Base-by-base conservation (phyloP, 2,888 invertebrate species). In the Nomada fucata region DNA sequence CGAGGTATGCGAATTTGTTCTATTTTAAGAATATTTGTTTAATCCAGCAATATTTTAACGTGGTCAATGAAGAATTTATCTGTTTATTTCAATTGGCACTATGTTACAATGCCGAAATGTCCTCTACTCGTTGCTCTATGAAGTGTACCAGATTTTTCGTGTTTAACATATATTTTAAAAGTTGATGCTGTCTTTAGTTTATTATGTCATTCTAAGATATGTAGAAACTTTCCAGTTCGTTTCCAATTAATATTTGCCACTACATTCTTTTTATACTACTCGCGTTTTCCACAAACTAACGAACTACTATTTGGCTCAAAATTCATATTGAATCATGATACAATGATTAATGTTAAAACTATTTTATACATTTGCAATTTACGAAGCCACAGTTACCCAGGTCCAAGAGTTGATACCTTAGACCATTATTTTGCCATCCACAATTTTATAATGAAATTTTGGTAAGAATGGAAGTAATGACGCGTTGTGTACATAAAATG, bases 1-100 rank as follows among this genome's bases (percentile, higher is more conserved):
- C 23, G 55, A 81, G 77, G 79, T 83, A 84, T 77, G 84, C 80
- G 67, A 83, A 77, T 80, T 87, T 76, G 76, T 87, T 87, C 75
- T 79, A 81, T 78, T 80, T 65, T 83, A 82, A 83, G 76, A 76
- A 84, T 86, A 86, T 50, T 88, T 85, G 80, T 85, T 85, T 84
- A 75, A 82, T 76, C 57, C 65, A 83, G 53, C 76, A 69, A 82
- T 82, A 85, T 79, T 86, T 82, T 85, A 79, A 85, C 73, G 73
- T 59, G 55, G 9, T 75, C 69, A 60, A 76, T 78, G 67, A 72
- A 71, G 63, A 36, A 80, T 82, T 88, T 80, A 65, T 70, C 42
- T 64, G 65, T 82, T 86, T 60, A 69, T 77, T 85, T 67, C 55
- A 79, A 78, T 85, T 79, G 80, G 60, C 83, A 68, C 76, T 68